phyloP scores from a whole-genome alignment of 2,888 invertebrate genomes.

The Xestoiulus laeticollis region DNA sequence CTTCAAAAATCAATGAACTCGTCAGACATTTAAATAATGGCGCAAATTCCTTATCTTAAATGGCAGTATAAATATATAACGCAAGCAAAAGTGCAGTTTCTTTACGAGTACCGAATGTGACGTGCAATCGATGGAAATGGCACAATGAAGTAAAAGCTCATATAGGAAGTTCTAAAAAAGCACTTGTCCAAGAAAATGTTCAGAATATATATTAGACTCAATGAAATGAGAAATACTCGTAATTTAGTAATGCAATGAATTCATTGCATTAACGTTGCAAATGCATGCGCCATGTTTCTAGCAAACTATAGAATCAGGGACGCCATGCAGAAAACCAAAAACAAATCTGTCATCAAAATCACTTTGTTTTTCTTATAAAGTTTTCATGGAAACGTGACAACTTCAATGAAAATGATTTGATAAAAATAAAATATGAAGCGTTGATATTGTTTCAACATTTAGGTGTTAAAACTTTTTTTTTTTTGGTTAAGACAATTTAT shows the following conservation, averaged over 20 bases:
- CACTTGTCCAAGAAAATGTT: background rate
- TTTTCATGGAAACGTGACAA: too few relatives aligned
- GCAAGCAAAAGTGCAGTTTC: background rate
- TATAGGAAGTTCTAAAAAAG: background rate
- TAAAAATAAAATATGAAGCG: too few relatives aligned
- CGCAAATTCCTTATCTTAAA: slow-evolving; percentile 12
- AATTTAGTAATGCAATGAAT: background rate
- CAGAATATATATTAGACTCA: background rate
- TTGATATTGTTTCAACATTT: too few relatives aligned
- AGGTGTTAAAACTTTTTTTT: background rate
- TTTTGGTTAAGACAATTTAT: background rate
- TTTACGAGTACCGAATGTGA: background rate
- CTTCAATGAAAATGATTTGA: too few relatives aligned
- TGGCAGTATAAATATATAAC: background rate
- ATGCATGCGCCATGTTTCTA: background rate
- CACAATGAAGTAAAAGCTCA: background rate
- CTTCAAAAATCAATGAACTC: background rate
- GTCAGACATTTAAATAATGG: slow-evolving; percentile 10
- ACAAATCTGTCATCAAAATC: background rate
- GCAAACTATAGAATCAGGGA: too few relatives aligned
- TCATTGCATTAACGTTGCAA: background rate
- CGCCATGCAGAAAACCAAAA: background rate
- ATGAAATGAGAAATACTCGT: background rate
- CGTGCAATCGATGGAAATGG: background rate
- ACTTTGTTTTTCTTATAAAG: too few relatives aligned